Evolutionary conservation across 1,140 invertebrate species (phyloP), one percentile per base, ranked within the genome.

Genomic region (honey bee (Apis mellifera)): DNA sequence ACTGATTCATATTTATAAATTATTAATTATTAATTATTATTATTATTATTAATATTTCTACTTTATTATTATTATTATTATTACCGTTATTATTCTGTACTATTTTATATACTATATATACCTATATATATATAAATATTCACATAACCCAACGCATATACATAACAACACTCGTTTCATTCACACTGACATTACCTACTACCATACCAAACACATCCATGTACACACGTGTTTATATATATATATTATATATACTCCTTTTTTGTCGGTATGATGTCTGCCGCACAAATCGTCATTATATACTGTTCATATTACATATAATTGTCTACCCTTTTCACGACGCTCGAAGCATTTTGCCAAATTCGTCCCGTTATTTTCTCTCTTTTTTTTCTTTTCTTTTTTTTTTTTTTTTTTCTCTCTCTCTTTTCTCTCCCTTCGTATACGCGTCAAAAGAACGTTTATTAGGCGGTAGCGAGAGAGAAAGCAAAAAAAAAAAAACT

Each of bases 1-100:
- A 94, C 92, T 90, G 92, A 93, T 94, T 90, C 87, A 91, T 91
- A 90, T 89, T 91, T 89, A 89, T 92, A 90, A 92, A 91, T 91
- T 92, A 91, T 89, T 91, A 82, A 87, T 90, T 91, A 91, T 90
- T 89, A 90, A 85, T 84, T 72, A 26, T 26, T 32, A 86, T 89
- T 91, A 91, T 90, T 89, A 90, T 90, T 89, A 86, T 86, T 89
- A 90, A 82, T 85, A 86, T 84, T 73, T 73, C 84, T 90, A 86
- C 86, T 86, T 85, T 69, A 82, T 82, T 70, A 82, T 82, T 86
- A 82, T 82, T 70, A 82, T 82, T 86, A 86, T 82, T 78, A 75
- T 80, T 70, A 86, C 81, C 82, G 84, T 84, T 80, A 87, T 87
- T 73, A 78, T 85, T 87, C 83, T 88, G 89, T 89, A 89, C 84